Evolutionary conservation across 2,797 vertebrate species (phyloP).

Genomic region (Leptatherina wallacei): DNA sequence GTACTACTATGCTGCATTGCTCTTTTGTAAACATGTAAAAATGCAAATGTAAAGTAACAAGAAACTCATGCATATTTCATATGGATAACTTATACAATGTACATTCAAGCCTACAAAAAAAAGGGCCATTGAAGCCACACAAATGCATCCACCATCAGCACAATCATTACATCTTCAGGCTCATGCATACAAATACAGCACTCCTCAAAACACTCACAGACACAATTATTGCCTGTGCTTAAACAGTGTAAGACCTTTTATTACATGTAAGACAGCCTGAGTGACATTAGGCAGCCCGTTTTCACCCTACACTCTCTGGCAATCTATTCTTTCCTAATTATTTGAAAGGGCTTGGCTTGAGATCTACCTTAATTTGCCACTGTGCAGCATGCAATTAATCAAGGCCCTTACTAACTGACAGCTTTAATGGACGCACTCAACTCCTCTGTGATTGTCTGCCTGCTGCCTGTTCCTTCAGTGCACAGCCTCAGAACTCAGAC

Average conservation of each 20-base stretch:
- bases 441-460: conserved; percentile 73
- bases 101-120: conserved; percentile 4
- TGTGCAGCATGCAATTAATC: conserved; percentile 79
- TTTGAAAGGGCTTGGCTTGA: conserved; percentile 58
- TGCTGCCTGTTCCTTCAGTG: conserved; percentile 65
- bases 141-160: conserved; percentile 39
- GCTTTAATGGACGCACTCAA: conserved; percentile 77
- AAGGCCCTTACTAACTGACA: conserved; percentile 76
- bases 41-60: conserved; percentile 1
- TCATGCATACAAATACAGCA: conserved; percentile 41
- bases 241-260: conserved; percentile 58
- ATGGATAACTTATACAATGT: conserved; percentile 2
- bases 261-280: conserved; percentile 57
- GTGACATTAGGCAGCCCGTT: conserved; percentile 35
- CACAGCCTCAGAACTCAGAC: conserved; percentile 59
- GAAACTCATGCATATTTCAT: background rate
- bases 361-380: conserved; percentile 79
- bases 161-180: conserved; percentile 29
- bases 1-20: conserved; percentile 5
- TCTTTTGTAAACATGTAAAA: conserved; percentile 15
- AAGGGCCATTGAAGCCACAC: conserved; percentile 11
- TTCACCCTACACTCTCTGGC: conserved; percentile 61
- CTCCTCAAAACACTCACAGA: conserved; percentile 11
- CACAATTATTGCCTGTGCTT: conserved; percentile 37
- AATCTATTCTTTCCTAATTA: conserved; percentile 81